Conservation (phyloP, 2,797 vertebrate genomes). For the Anguilla anguilla region DNA sequence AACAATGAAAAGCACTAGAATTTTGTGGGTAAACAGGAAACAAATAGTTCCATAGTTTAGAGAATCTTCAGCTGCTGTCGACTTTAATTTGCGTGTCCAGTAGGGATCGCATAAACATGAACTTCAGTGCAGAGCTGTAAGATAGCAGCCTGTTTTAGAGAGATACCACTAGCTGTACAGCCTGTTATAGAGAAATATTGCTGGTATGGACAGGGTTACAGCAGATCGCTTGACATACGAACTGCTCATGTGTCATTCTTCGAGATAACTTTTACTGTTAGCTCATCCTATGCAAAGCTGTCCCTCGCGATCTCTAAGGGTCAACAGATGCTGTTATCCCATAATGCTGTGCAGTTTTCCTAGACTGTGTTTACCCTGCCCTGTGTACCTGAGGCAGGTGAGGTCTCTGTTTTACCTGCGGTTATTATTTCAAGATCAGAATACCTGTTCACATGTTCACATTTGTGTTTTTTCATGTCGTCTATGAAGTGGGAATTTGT, state of each 20-base stretch:
- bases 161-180: not conserved
- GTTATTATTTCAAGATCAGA: not conserved
- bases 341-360: not conserved
- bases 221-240: not conserved
- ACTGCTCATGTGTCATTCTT: not conserved
- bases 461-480: not conserved
- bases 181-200: not conserved
- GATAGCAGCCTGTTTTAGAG: not conserved
- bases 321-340: not conserved
- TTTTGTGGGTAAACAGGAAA: not conserved
- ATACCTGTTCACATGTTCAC: not conserved
- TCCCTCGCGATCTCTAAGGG: not conserved
- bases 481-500: not conserved
- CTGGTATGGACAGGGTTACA: not conserved
- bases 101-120: not conserved
- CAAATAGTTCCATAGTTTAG: not conserved
- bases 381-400: too few relatives aligned
- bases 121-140: not conserved
- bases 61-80: not conserved
- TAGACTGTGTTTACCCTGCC: too few relatives aligned
- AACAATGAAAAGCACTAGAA: not conserved
- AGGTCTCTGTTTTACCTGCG: too few relatives aligned
- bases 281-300: not conserved
- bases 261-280: not conserved
- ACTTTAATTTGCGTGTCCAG: not conserved